Conservation (phyloP, 2,888 invertebrate species). For the Drosophila neotestacea region DNA sequence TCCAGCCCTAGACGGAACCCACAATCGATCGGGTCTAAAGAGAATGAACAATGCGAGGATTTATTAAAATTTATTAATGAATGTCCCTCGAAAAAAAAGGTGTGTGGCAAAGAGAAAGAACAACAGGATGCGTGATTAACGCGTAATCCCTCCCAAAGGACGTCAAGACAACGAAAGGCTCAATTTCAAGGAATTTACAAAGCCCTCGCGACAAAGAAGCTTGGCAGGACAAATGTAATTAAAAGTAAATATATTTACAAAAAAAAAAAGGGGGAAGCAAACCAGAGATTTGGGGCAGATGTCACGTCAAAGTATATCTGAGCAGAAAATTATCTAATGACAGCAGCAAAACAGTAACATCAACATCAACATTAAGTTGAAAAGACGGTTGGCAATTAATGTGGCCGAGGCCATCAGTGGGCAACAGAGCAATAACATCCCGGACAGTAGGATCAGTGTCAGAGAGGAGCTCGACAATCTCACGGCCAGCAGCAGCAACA, state of each 20-base stretch:
- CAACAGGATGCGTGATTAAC: slow-evolving; percentile 29
- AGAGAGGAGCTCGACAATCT: background rate
- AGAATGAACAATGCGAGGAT: slow-evolving; percentile 18
- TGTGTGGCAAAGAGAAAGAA: slow-evolving; percentile 9
- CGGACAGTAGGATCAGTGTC: slow-evolving; percentile 19
- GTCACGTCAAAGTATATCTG: background rate
- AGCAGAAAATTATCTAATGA: slow-evolving; percentile 17
- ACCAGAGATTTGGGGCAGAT: slow-evolving; percentile 3
- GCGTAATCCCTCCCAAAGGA: slow-evolving; percentile 42
- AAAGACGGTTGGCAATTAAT: slow-evolving; percentile 36
- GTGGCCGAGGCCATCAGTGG: slow-evolving; percentile 39
- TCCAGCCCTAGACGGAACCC: background rate
- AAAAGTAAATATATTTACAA: slow-evolving; percentile 23
- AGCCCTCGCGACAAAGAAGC: background rate
- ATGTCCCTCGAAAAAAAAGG: background rate
- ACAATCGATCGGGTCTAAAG: slow-evolving; percentile 9
- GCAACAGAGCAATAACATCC: slow-evolving; percentile 30
- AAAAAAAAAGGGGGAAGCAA: background rate
- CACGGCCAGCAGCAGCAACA: background rate
- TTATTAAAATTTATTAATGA: slow-evolving; percentile 34
- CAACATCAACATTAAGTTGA: slow-evolving; percentile 10
- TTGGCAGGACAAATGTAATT: slow-evolving; percentile 11
- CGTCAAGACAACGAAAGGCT: slow-evolving; percentile 25
- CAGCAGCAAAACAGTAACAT: background rate
- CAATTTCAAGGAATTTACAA: slow-evolving; percentile 20